These are phyloP conservation scores for Tipula vernalis DNA, from an alignment of 2,888 invertebrate genomes.

Conservation along the genomic window DNA sequence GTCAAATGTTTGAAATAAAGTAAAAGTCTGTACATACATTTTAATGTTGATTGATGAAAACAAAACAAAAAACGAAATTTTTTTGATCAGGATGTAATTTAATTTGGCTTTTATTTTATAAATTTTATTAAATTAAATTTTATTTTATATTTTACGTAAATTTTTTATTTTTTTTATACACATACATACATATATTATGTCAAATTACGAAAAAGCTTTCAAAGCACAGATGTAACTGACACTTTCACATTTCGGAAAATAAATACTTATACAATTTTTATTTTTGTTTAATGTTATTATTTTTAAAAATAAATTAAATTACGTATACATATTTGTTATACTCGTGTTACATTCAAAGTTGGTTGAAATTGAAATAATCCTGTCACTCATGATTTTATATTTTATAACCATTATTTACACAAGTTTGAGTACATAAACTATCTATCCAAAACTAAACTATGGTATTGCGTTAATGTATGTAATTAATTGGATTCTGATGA, in stretches of 20 bases:
- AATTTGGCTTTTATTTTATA: neutral
- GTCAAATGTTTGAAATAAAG: neutral
- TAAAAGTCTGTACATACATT: neutral
- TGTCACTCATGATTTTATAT: too few species aligned
- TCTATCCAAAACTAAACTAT: too few species aligned
- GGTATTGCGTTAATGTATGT: too few species aligned
- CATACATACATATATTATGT: neutral
- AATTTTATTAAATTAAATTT: neutral
- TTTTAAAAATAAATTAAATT: neutral
- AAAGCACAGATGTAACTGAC: neutral
- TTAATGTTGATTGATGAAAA: slow-evolving; percentile 4
- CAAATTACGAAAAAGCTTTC: neutral
- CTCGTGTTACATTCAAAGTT: too few species aligned
- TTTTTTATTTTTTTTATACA: neutral
- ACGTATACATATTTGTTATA: neutral
- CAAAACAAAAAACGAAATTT: neutral
- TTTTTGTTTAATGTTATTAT: neutral
- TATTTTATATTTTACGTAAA: neutral
- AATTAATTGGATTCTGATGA: too few species aligned
- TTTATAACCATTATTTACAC: too few species aligned
- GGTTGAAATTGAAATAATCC: too few species aligned
- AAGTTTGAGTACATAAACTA: too few species aligned
- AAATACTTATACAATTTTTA: neutral
- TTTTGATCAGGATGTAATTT: neutral
- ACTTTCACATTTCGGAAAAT: neutral